Base-by-base conservation (phyloP, 2,888 invertebrate species). In the Sipunculus nudus region DNA sequence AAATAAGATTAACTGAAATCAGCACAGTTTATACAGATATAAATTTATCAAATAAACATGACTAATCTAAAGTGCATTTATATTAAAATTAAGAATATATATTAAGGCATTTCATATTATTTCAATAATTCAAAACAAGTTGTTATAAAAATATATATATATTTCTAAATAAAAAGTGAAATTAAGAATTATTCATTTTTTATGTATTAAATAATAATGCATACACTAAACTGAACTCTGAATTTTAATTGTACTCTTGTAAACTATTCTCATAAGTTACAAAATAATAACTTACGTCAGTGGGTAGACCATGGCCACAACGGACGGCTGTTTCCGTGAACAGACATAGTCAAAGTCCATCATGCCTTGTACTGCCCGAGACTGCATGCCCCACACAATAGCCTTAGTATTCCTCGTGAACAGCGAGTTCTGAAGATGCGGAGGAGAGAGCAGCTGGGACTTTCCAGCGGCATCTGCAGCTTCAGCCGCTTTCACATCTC, bases 371-470 rank as follows among this genome's bases (percentile, higher is more conserved):
- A 99, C 95, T 25, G 99, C 98, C 62, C 96, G 87, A 46, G 92
- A 92, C 86, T 99, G 99, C 95, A 99, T 97, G 65, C 99, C 99
- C 98, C 98, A 99, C 23, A 99, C 91, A 77, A 99, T 95, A 10
- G 96, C 90, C 81, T 92, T 93, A 13, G 96, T 97, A 62, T 88
- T 87, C 68, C 88, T 89, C n/a, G 88, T 89, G 86, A 96, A 95
- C 65, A 95, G 59, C 19, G 46, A 38, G 38, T 31, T 19, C n/a
- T 38, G 13, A n/a, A n/a, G n/a, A n/a, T n/a, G n/a, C 2, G 38
- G n/a, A 16, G n/a, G 38, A 38, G 38, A 16, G 13, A 38, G n/a
- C n/a, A 16, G 13, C 38, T 47, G 46, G 25, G 31, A 21, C 8
- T 19, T 23, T 39, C 35, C 47, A 13, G 46, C 13, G 26, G 38